These are phyloP conservation scores for Drosophila bunnanda DNA, from an alignment of 2,888 invertebrate genomes.

Conservation along the genomic window DNA sequence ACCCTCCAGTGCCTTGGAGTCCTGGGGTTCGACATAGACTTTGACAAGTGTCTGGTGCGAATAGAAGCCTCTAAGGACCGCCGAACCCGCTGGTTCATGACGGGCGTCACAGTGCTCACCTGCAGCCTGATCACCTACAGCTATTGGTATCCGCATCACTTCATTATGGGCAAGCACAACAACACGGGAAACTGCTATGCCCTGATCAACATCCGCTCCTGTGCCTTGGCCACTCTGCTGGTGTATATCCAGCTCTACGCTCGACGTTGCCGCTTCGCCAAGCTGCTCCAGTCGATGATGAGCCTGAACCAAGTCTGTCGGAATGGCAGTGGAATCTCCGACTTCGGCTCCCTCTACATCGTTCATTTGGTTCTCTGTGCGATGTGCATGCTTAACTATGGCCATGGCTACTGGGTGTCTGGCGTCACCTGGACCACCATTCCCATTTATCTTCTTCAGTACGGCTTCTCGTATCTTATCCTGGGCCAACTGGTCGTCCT, in stretches of 20 bases:
- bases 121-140: constrained; percentile 4
- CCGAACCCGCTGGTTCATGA: background rate
- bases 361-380: constrained; percentile 5
- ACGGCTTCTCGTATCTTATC: constrained; percentile 18
- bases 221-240: constrained; percentile 11
- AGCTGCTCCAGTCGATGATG: constrained; percentile 14
- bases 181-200: constrained; percentile 25
- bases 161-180: constrained; percentile 23
- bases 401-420: constrained; percentile 18
- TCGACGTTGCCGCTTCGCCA: constrained; percentile 11
- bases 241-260: constrained; percentile 25
- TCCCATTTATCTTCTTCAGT: constrained; percentile 19
- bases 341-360: background rate
- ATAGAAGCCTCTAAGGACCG: background rate
- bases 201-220: constrained; percentile 11
- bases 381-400: constrained; percentile 22
- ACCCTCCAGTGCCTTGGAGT: constrained; percentile 18
- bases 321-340: too few species aligned
- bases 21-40: constrained; percentile 14
- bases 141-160: constrained; percentile 5
- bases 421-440: background rate
- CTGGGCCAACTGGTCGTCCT: constrained; percentile 29
- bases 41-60: constrained; percentile 6
- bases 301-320: background rate
- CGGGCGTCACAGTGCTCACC: background rate